Base-by-base conservation (phyloP, 2,888 invertebrate genomes). In the Liopterus haemorrhoidalis region DNA sequence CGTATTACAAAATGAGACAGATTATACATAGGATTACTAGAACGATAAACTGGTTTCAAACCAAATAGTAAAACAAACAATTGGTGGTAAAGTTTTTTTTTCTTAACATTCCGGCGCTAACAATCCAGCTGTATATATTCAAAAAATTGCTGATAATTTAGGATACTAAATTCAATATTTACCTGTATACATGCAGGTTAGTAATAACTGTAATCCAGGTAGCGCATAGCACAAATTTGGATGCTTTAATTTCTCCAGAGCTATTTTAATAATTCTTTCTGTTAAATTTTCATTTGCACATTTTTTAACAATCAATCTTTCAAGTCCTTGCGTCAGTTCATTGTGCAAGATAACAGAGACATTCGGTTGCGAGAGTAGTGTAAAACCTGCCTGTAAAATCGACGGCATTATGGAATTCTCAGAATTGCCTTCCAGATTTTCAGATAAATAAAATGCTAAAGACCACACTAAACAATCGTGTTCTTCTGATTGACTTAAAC, bases 131-230 rank as follows among this genome's bases (percentile, higher is more conserved):
- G n/a, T n/a, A n/a, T n/a, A n/a, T n/a, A n/a, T n/a, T n/a, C n/a
- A n/a, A n/a, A n/a, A n/a, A n/a, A n/a, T n/a, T n/a, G n/a, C n/a
- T n/a, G n/a, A n/a, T n/a, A n/a, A n/a, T n/a, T n/a, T n/a, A n/a
- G n/a, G n/a, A n/a, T n/a, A 30, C 6, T n/a, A 20, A 36, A 20
- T 22, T 3, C 18, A 8, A 20, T 25, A 65, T 69, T 69, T 64
- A 76, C 77, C 74, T 57, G 81, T 79, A 68, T 89, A 89, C 76
- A 88, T 84, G 62, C 85, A 85, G 31, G 83, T 81, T 51, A 87
- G 69, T 55, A 88, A 74, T 43, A 89, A 70, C 61, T 85, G 85
- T 51, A 85, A 68, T 9, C 84, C 82, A 49, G 83, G 78, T 54
- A 87, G 69, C 37, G 84, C 79, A 57, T 78, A 72, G 57, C 75